Percentiles rank a stretch among this genome's conserved stretches.
Conservation (phyloP, 2,888 invertebrate species). For the Dasypogon diadema region DNA sequence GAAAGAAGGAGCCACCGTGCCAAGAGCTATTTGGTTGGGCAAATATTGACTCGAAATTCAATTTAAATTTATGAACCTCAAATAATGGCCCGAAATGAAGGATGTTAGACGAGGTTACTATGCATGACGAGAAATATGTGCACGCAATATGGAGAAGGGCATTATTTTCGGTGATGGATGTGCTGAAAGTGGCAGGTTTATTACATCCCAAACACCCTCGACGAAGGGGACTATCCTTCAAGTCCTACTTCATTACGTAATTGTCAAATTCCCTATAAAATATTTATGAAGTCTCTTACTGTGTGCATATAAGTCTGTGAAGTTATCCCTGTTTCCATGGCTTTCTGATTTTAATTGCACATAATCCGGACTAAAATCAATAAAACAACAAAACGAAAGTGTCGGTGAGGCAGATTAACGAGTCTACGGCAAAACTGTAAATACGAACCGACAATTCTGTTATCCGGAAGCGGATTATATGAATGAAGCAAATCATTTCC, state of each 20-base stretch:
- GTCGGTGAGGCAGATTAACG: background rate
- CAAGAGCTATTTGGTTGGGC: background rate
- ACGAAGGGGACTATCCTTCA: background rate
- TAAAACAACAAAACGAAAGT: background rate
- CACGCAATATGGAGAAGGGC: background rate
- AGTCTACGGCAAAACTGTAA: background rate
- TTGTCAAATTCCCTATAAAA: background rate
- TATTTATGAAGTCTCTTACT: background rate
- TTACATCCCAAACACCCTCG: background rate
- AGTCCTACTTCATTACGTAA: background rate
- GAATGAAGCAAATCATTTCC: slow-evolving; percentile 7
- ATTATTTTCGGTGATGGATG: background rate
- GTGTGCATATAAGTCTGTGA: no score
- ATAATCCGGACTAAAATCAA: background rate
- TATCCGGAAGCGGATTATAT: background rate
- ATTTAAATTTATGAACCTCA: slow-evolving; percentile 39
- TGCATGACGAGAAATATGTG: background rate
- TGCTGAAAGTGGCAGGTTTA: background rate
- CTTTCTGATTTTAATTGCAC: slow-evolving; percentile 6
- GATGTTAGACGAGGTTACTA: slow-evolving; percentile 12
- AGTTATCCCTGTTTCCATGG: background rate
- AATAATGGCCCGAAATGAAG: slow-evolving; percentile 18
- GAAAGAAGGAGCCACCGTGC: background rate
- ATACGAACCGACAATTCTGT: background rate
- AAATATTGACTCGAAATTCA: slow-evolving; percentile 31